These are phyloP conservation scores for Galleria mellonella DNA, from an alignment of 1,140 invertebrate genomes.

Conservation along the genomic window DNA sequence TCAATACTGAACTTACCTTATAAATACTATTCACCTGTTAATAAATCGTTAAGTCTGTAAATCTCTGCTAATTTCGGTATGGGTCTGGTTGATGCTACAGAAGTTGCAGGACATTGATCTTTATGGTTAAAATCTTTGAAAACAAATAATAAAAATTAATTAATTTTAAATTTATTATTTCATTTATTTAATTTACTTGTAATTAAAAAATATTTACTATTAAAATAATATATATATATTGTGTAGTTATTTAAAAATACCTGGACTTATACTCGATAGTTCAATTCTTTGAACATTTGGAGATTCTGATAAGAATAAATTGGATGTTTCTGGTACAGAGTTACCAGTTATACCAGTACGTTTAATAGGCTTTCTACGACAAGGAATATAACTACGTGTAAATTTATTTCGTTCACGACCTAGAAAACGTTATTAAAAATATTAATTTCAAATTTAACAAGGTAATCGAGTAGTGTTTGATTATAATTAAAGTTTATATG, in stretches of 20 bases:
- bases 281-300: constrained; percentile 34
- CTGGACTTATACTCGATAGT: constrained; percentile 21
- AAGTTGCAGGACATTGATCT: constrained; percentile 12
- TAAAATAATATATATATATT: too few species aligned
- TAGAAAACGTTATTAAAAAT: not conserved
- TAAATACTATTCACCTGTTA: constrained; percentile 15
- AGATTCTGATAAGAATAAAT: not conserved
- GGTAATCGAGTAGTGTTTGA: too few species aligned
- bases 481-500: too few species aligned
- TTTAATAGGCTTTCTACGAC: constrained; percentile 7
- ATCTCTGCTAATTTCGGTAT: constrained; percentile 35
- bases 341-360: too few species aligned
- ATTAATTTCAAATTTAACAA: too few species aligned
- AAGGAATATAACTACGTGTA: constrained; percentile 31
- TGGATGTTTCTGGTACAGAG: not conserved
- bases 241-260: constrained; percentile 11
- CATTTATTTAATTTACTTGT: too few species aligned
- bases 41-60: constrained; percentile 15
- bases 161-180: too few species aligned
- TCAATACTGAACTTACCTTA: constrained; percentile 15
- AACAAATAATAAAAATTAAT: too few species aligned
- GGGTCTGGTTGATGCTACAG: constrained; percentile 20
- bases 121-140: constrained; percentile 25
- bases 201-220: too few species aligned
- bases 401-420: constrained; percentile 5